Conservation (phyloP, 2,797 vertebrate genomes). For the Hapalemur alaotrensis region DNA sequence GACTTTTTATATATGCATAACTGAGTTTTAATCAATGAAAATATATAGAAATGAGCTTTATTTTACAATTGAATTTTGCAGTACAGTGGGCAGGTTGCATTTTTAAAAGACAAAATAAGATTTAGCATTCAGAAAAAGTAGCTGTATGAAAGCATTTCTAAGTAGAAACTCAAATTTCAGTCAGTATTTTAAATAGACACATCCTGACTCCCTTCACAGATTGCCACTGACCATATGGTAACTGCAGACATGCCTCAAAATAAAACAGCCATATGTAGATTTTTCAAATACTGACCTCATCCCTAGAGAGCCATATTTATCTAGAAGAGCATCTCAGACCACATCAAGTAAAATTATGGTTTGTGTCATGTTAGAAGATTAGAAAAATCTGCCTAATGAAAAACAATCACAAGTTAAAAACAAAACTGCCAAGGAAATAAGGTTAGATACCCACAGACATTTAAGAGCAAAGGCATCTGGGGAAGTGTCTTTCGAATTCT, state of each 20-base stretch:
- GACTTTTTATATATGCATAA: neutral
- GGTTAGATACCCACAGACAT: constrained; percentile 1
- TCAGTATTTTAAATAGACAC: constrained; percentile 69
- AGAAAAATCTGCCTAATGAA: constrained; percentile 56
- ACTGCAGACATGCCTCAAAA: constrained; percentile 65
- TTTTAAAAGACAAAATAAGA: constrained; percentile 40
- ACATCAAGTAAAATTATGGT: constrained; percentile 39
- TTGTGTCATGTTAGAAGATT: neutral
- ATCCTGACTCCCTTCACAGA: constrained; percentile 61
- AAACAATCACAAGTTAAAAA: constrained; percentile 36
- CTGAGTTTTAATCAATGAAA: constrained; percentile 7
- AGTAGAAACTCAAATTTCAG: constrained; percentile 52
- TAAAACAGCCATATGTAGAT: constrained; percentile 62
- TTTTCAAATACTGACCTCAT: constrained; percentile 67
- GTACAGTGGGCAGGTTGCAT: neutral
- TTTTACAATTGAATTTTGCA: constrained; percentile 40
- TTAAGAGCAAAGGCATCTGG: neutral
- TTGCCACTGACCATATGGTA: constrained; percentile 59
- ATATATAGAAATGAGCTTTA: neutral
- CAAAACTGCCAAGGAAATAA: constrained; percentile 20
- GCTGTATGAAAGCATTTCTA: constrained; percentile 30
- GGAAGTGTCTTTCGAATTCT: neutral
- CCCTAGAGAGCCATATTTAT: constrained; percentile 60
- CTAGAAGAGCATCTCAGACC: constrained; percentile 16
- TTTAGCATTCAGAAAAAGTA: constrained; percentile 37